Evolutionary conservation across 2,113 vertebrate species (phyloP).

Genomic region (Orycteropus afer): DNA sequence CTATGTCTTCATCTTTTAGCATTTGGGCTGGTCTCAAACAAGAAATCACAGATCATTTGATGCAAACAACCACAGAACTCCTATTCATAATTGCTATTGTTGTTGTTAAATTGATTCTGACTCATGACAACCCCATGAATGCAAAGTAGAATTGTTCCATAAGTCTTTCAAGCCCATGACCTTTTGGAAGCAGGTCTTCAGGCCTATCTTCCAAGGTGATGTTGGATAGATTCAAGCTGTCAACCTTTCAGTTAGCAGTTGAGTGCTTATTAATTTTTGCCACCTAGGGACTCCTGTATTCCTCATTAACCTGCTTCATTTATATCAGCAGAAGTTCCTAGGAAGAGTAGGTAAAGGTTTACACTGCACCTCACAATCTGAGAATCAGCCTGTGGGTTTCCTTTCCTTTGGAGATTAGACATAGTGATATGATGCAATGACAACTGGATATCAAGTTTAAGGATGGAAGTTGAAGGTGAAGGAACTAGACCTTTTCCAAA

Average conservation of each 20-base stretch:
- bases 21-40: not conserved
- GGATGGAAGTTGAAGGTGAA: not conserved
- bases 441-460: not conserved
- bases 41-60: not conserved
- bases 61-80: not conserved
- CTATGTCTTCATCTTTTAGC: accelerated
- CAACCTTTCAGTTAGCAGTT: not conserved
- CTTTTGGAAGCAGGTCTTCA: not conserved
- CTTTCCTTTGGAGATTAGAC: not conserved
- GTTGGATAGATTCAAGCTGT: not conserved
- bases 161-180: not conserved
- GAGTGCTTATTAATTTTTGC: no score
- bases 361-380: accelerated
- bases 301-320: not conserved
- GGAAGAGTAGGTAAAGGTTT: accelerated
- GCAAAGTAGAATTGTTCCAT: not conserved
- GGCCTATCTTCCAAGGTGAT: not conserved
- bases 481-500: not conserved
- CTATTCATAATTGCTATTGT: not conserved
- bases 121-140: not conserved
- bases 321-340: not conserved
- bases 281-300: not conserved
- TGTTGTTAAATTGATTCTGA: not conserved
- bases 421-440: accelerated
- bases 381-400: no score